Evolutionary conservation across 2,888 invertebrate genomes (phyloP), one percentile per base, ranked within the genome.

Genomic region (Hirtodrosophila cameraria): DNA sequence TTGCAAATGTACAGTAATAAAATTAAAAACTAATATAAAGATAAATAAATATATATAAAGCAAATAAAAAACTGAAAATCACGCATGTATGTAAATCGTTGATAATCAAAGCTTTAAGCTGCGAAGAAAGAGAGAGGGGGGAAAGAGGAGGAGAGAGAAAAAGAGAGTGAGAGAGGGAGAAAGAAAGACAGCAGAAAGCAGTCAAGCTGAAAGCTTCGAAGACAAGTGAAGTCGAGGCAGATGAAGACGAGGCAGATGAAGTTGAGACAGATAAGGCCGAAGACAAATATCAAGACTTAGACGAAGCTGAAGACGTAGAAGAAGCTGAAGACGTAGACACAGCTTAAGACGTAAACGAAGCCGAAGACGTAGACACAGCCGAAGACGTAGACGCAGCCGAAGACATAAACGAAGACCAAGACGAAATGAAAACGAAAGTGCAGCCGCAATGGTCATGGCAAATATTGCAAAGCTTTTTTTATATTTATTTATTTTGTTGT

Each of bases 371-470:
- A n/a, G n/a, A n/a, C n/a, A n/a, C n/a, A n/a, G n/a, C n/a, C n/a
- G n/a, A n/a, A n/a, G n/a, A n/a, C 68, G 68, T 68, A 53, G 33
- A 39, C 45, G 15, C 38, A 46, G 23, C 15, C 54, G 27, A 20
- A 33, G 33, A 20, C 16, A 7, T 16, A 36, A 27, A 11, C 13
- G 12, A 16, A 61, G 39, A 7, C 9, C 7, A 1, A 23, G 23
- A 8, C 5, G 36, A 30, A 73, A 78, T 62, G 85, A 79, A 79
- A 79, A 78, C 85, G 78, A 79, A 84, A 79, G 78, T 79, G 85
- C 78, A 71, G 57, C 54, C 42, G 45, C 49, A 41, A 43, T 43
- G 57, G 57, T 38, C 42, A 38, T 15, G 50, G 30, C 4, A 39
- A 69, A 25, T 54, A 39, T 52, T 41, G 33, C 13, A 23, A 38